Evolutionary conservation across 2,113 vertebrate genomes (phyloP), one percentile per base, ranked within the genome.

Genomic region (Alethe castanea): DNA sequence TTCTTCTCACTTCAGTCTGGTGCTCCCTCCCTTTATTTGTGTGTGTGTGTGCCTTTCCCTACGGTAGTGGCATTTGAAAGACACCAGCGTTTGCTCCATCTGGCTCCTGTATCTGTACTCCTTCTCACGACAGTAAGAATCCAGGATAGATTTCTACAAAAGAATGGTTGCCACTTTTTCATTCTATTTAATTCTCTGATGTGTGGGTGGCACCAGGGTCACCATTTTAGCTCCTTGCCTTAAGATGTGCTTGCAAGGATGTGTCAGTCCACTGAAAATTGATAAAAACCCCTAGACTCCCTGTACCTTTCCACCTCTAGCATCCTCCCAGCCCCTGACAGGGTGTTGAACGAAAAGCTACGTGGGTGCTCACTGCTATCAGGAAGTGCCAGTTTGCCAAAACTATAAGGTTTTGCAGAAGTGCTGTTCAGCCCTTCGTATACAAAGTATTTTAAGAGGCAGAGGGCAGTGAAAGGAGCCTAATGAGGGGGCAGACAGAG

Each of bases 1-100:
- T 90, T 85, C 64, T 96, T 91, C 79, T 84, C 61, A 20, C 79
- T 81, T 14, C 60, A 72, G 86, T 61, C 72, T 84, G 62, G 45
- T 17, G 28, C 71, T 94, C 53, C 77, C 76, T 93, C 71, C 31
- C 36, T 67, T 79, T 40, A 28, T 69, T 38, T 45, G 36, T 40
- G 42, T 35, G 38, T 44, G 67, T 0, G 4, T 57, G 70, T 53
- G 66, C 80, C 78, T 92, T 81, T 78, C 87, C 87, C 91, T 40
- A 48, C 1, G 72, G 91, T 72, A 72, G 42, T 67, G 91, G 83
- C 76, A 38, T 92, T 93, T 85, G 69, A 61, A 69, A 95, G 93
- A 62, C 70, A 85, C 77, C 44, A 66, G 67, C 0, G 0, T 81
- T 82, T 25, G 54, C 77, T 78, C 95, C 94, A 95, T 95, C 96